Conservation (phyloP, 2,797 vertebrate species). For the Sebastes dallii region DNA sequence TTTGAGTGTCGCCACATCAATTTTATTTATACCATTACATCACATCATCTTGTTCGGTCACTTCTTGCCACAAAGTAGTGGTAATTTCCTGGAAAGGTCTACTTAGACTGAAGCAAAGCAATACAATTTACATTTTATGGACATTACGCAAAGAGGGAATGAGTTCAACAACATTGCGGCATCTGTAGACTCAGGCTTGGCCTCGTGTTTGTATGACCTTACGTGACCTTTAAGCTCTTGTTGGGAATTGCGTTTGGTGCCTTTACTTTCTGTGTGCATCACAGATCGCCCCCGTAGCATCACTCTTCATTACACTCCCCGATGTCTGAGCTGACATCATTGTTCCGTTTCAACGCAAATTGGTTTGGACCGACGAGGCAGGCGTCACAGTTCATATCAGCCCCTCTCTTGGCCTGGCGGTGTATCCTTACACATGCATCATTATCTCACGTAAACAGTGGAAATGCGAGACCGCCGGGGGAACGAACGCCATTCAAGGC, state of each 20-base stretch:
- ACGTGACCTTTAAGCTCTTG: conserved; percentile 27
- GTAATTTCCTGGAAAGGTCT: conserved; percentile 21
- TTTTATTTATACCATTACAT: not conserved
- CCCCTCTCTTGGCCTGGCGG: conserved; percentile 51
- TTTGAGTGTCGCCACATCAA: not conserved
- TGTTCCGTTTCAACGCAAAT: conserved; percentile 63
- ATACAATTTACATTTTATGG: conserved; percentile 43
- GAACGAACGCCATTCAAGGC: conserved; percentile 51
- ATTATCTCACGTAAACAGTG: conserved; percentile 78
- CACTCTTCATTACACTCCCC: conserved; percentile 30
- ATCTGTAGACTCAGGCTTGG: conserved; percentile 21
- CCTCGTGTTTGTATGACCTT: conserved; percentile 37
- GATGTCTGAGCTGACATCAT: conserved; percentile 56
- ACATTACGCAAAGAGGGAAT: conserved; percentile 26
- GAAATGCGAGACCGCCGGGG: conserved; percentile 62
- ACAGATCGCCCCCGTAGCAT: conserved; percentile 24
- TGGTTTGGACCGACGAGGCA: conserved; percentile 58
- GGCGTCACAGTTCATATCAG: conserved; percentile 56
- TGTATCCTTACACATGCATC: conserved; percentile 77
- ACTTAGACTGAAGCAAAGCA: conserved; percentile 13
- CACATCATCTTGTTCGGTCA: conserved; percentile 4
- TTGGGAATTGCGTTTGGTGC: not conserved
- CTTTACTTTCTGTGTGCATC: conserved; percentile 10
- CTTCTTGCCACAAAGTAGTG: conserved; percentile 7
- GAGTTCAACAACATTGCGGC: conserved; percentile 20